Percentiles rank a stretch among this genome's conserved stretches.
These are phyloP conservation scores for Apolygus lucorum DNA, from an alignment of 1,140 invertebrate genomes.

Conservation along the genomic window DNA sequence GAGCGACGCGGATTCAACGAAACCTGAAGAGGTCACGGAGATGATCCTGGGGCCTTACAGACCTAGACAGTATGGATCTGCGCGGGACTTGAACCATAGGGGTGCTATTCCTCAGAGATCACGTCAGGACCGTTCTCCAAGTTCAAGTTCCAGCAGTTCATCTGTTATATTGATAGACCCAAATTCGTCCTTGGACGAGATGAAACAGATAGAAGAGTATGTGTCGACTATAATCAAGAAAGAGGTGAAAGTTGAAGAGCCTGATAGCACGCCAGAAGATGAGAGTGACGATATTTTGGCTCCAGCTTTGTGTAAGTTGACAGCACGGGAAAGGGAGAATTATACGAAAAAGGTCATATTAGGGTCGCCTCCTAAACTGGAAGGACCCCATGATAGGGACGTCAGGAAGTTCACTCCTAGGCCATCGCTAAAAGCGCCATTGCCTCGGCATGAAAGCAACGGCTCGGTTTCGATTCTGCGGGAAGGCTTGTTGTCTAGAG, in stretches of 20 bases:
- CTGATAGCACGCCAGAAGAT: constrained; percentile 1
- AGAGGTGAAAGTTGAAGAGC: background rate
- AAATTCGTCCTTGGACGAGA: background rate
- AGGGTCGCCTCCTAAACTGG: background rate
- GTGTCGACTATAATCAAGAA: background rate
- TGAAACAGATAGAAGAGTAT: background rate
- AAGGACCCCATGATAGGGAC: background rate
- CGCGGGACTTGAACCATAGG: no score
- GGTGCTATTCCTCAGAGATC: no score
- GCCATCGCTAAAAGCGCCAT: background rate
- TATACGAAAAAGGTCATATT: constrained; percentile 7
- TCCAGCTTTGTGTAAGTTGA: background rate
- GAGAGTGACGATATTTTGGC: background rate
- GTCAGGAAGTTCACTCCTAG: background rate
- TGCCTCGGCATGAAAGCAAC: background rate
- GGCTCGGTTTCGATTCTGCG: background rate
- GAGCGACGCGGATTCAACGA: background rate
- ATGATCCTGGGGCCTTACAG: constrained; percentile 9
- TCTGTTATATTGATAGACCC: background rate
- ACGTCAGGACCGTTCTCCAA: no score
- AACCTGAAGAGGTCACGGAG: background rate
- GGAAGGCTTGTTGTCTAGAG: constrained; percentile 1
- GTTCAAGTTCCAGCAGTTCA: background rate
- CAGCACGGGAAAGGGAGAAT: background rate
- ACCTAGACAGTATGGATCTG: no score